Percentiles rank a stretch among this genome's conserved stretches.
phyloP scores from a whole-genome alignment of 2,888 invertebrate genomes.

The Teleiodes luculella region DNA sequence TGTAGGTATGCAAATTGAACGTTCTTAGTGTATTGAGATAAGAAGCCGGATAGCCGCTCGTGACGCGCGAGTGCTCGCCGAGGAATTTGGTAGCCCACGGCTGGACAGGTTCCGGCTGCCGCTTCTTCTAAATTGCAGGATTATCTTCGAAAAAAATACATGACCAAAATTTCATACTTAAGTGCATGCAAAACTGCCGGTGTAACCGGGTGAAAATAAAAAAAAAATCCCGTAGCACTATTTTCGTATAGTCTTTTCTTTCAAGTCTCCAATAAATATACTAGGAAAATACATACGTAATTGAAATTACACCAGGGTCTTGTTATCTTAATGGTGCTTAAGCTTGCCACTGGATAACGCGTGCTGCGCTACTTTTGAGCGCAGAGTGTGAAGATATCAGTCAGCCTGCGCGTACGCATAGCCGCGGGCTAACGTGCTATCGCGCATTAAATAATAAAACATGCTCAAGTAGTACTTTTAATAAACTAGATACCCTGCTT shows the following conservation, averaged over 20 bases:
- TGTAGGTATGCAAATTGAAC: slow-evolving; percentile 6
- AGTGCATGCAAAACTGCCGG: too few relatives aligned
- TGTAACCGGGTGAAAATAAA: too few relatives aligned
- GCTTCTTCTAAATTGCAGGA: slow-evolving; percentile 12
- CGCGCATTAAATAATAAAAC: slow-evolving; percentile 37
- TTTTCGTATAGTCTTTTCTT: not conserved
- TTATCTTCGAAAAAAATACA: not conserved
- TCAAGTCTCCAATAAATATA: not conserved
- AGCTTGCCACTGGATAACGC: slow-evolving; percentile 14
- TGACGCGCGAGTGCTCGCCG: slow-evolving; percentile 36
- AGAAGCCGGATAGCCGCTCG: slow-evolving; percentile 31
- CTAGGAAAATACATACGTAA: slow-evolving; percentile 3
- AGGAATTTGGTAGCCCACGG: slow-evolving; percentile 70
- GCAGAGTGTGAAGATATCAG: slow-evolving; percentile 32
- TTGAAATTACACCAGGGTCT: slow-evolving; percentile 8
- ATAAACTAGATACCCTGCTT: slow-evolving; percentile 21
- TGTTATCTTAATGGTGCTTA: slow-evolving; percentile 17
- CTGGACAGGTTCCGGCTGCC: slow-evolving; percentile 45
- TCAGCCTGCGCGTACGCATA: slow-evolving; percentile 33
- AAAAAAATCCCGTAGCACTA: not conserved
- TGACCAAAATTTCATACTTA: too few relatives aligned
- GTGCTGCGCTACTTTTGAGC: slow-evolving; percentile 20
- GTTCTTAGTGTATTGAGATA: slow-evolving; percentile 25
- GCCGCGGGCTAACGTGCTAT: slow-evolving; percentile 49
- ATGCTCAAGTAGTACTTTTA: slow-evolving; percentile 32